Conservation (phyloP, 1,140 invertebrate species). For the Harlomillsia oculata region DNA sequence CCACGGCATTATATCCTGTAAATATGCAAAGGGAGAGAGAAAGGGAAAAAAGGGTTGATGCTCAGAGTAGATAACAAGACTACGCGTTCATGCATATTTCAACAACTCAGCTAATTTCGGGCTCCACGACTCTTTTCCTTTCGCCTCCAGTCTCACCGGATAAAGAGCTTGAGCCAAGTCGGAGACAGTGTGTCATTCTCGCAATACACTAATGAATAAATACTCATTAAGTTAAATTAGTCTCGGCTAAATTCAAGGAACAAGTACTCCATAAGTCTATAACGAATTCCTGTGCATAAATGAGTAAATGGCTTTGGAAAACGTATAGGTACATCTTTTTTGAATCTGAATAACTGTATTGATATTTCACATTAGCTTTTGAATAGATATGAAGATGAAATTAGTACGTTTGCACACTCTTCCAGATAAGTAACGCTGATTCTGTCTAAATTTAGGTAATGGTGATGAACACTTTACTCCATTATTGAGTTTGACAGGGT, state of each 20-base stretch:
- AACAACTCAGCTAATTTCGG: slow-evolving; percentile 9
- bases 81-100: slow-evolving; percentile 17
- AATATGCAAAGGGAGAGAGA: not conserved
- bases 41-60: not conserved
- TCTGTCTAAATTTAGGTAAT: too few relatives aligned
- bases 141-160: not conserved
- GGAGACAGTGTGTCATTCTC: slow-evolving; percentile 6
- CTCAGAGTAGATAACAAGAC: too few relatives aligned
- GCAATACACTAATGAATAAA: slow-evolving; percentile 12
- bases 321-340: too few relatives aligned
- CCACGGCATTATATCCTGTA: too few relatives aligned
- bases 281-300: not conserved
- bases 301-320: too few relatives aligned
- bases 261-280: not conserved
- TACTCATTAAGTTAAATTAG: not conserved
- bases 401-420: too few relatives aligned
- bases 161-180: not conserved
- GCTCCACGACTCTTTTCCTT: slow-evolving; percentile 3
- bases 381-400: too few relatives aligned
- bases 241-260: not conserved
- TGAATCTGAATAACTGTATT: too few relatives aligned
- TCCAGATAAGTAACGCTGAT: too few relatives aligned
- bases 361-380: too few relatives aligned
- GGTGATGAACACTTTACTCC: too few relatives aligned
- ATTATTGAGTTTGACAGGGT: too few relatives aligned